phyloP scores from a whole-genome alignment of 2,888 invertebrate genomes.

The Chrysina gloriosa region DNA sequence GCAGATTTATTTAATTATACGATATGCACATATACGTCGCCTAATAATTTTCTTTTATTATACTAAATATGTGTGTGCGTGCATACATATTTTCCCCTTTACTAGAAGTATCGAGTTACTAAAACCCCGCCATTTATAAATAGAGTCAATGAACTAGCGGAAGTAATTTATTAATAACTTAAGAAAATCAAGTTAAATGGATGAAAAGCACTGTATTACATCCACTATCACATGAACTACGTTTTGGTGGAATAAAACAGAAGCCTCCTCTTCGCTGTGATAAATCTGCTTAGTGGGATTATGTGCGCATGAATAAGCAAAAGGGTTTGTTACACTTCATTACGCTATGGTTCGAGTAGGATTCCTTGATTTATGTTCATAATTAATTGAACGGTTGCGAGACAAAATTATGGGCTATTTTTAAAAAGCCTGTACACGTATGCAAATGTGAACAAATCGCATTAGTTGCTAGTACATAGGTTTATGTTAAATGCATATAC shows the following conservation, averaged over 20 bases:
- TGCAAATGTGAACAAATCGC: too few relatives aligned
- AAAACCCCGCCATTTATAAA: not conserved
- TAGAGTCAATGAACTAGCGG: conserved; percentile 34
- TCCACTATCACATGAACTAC: not conserved
- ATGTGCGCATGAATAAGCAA: conserved; percentile 12
- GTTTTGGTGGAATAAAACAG: not conserved
- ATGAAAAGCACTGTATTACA: conserved; percentile 1
- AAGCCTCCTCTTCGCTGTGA: not conserved
- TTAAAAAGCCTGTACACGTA: not conserved
- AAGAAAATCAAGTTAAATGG: conserved; percentile 28
- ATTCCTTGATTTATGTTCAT: not conserved
- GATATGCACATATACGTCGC: too few relatives aligned
- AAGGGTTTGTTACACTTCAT: conserved; percentile 11
- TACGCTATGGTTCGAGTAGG: not conserved
- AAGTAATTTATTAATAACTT: conserved; percentile 36
- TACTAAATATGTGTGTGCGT: too few relatives aligned
- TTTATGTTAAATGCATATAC: too few relatives aligned
- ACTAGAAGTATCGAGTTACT: conserved; percentile 14
- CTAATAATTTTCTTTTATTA: too few relatives aligned
- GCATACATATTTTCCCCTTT: too few relatives aligned
- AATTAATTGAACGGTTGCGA: conserved; percentile 8
- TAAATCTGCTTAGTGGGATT: conserved; percentile 9
- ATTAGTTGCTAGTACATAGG: too few relatives aligned
- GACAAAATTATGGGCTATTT: not conserved
- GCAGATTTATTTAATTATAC: too few relatives aligned